Evolutionary conservation across 2,113 vertebrate species (phyloP).

Genomic region (Silurus meridionalis): DNA sequence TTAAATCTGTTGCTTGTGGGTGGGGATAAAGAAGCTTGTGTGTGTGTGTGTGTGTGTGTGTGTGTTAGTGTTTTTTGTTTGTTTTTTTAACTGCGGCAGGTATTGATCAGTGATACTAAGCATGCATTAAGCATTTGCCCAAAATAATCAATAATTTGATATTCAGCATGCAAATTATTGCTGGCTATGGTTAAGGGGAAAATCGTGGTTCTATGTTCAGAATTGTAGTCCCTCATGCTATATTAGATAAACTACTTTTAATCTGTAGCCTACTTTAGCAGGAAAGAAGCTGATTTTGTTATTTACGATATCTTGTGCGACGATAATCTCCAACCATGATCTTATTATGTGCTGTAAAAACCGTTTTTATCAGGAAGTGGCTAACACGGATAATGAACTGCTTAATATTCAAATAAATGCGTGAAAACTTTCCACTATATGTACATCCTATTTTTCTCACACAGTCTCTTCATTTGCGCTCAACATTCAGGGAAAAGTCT

Average conservation of each 20-base stretch:
- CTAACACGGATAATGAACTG: not conserved
- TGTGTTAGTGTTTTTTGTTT: not conserved
- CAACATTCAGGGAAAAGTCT: not conserved
- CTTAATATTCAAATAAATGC: not conserved
- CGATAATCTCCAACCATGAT: too few relatives aligned
- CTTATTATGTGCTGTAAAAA: not conserved
- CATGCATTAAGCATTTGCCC: not conserved
- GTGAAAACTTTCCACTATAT: not conserved
- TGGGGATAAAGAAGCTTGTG: not conserved
- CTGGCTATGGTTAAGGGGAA: not conserved
- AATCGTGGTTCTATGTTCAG: not conserved
- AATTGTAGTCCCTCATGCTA: not conserved
- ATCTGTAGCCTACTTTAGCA: not conserved
- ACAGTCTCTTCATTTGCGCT: not conserved
- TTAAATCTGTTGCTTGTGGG: conserved; percentile 28
- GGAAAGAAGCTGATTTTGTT: not conserved
- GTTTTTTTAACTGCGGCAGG: not conserved
- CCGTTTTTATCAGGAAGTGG: not conserved
- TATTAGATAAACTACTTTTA: not conserved
- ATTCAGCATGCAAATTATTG: not conserved
- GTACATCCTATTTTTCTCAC: too few relatives aligned
- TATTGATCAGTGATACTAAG: not conserved
- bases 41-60: not conserved
- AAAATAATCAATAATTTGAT: not conserved
- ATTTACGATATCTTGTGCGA: not conserved